Base-by-base conservation (phyloP, 2,888 invertebrate species). In the Lasiommata megera region DNA sequence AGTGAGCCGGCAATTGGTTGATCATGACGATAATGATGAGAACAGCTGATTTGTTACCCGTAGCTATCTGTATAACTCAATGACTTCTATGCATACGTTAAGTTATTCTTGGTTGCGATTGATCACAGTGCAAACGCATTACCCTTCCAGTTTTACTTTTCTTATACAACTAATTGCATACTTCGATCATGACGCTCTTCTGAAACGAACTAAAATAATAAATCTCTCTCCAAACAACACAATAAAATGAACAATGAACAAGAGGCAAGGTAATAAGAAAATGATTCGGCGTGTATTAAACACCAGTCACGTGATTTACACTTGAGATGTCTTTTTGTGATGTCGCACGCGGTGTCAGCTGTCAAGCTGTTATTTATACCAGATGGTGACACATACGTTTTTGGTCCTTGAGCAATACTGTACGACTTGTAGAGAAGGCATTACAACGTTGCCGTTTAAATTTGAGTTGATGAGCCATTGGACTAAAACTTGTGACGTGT, bases 231-330 rank as follows among this genome's bases (percentile, higher is more conserved):
- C 28, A 12, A 43, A n/a, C n/a, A n/a, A n/a, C n/a, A n/a, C n/a
- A n/a, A n/a, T 23, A 23, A 23, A 23, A 23, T 23, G 23, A 23
- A 5, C 23, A 23, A 23, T 2, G 5, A 23, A 23, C 23, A 23
- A 23, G 18, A 18, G n/a, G 11, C 6, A 41, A 6, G 11, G 40
- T n/a, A 46, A 46, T 11, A 46, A 46, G 29, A 46, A 16, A 9
- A 46, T 16, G 16, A 46, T 46, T 46, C 16, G 31, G 46, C 46
- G 11, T 31, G 46, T 16, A 31, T 31, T 16, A 23, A 16, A 46
- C 46, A 46, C 46, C 29, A 46, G 46, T 46, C 46, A 46, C 11
- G 46, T 31, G 31, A 46, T 46, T 43, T 28, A 31, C 46, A 29
- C 16, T 46, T 2, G 46, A 7, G n/a, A 23, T 14, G 29, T 44